Percentiles rank a stretch among this genome's conserved stretches.
phyloP scores from a whole-genome alignment of 2,113 vertebrate species.

The Hypomesus transpacificus region DNA sequence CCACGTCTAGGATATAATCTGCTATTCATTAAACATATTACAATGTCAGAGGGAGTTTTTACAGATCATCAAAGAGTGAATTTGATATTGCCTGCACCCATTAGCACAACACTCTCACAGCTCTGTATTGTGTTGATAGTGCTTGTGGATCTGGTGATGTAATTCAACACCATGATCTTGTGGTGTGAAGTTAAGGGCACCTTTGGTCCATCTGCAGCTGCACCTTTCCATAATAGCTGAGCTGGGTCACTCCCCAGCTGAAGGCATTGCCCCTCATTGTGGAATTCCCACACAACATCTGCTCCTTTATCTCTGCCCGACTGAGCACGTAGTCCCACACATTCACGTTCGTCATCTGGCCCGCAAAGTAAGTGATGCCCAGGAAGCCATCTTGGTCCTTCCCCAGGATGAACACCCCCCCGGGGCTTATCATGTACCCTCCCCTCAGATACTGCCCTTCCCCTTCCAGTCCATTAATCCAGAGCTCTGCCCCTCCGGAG shows the following conservation, averaged over 20 bases:
- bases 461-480: conserved; percentile 72
- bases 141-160: conserved; percentile 6
- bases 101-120: background rate
- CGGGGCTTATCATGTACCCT: conserved; percentile 57
- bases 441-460: conserved; percentile 55
- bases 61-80: no score
- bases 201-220: conserved; percentile 71
- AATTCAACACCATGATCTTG: no score
- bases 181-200: conserved; percentile 60
- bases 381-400: conserved; percentile 74
- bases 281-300: conserved; percentile 64
- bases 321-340: conserved; percentile 76
- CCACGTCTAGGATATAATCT: no score
- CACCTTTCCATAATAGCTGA: conserved; percentile 76
- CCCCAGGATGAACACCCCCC: conserved; percentile 71
- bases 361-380: conserved; percentile 73
- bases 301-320: conserved; percentile 60
- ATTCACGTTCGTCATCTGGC: conserved; percentile 71
- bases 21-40: no score
- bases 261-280: conserved; percentile 66
- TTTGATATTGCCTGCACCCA: background rate
- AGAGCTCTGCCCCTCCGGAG: conserved; percentile 60
- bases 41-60: no score
- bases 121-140: background rate
- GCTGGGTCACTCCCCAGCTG: conserved; percentile 73